Conservation (phyloP, 2,797 vertebrate species). For the Anabacerthia variegaticeps region DNA sequence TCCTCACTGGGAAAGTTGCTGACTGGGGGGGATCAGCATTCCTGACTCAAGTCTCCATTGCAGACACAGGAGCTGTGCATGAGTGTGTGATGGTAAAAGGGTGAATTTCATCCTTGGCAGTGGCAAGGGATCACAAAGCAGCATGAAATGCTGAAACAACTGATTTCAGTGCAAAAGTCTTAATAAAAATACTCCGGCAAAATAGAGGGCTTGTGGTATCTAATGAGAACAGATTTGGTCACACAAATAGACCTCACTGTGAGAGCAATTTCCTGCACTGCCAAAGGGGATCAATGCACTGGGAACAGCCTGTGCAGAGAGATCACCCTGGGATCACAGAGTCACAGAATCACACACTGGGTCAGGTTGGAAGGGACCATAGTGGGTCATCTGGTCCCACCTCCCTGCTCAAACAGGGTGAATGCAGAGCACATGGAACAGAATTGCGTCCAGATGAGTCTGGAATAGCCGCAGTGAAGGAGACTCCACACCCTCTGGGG, state of each 20-base stretch:
- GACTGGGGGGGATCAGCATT: not conserved
- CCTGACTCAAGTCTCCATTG: not conserved
- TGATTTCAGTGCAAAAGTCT: not conserved
- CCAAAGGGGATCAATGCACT: not conserved
- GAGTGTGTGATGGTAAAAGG: fast-evolving
- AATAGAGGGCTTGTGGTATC: not conserved
- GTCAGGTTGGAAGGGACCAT: not conserved
- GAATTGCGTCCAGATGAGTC: not conserved
- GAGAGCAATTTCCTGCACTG: not conserved
- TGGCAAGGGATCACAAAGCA: not conserved
- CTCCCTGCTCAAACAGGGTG: not conserved
- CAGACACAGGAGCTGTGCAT: fast-evolving
- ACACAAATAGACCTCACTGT: not conserved
- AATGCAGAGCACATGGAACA: not conserved
- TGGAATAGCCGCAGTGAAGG: not conserved
- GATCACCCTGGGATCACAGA: not conserved
- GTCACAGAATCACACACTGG: not conserved
- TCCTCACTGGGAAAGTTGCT: not conserved
- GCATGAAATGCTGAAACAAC: not conserved
- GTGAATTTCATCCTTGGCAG: not conserved
- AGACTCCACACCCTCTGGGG: not conserved
- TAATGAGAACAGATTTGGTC: not conserved
- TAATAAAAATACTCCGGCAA: not conserved
- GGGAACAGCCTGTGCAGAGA: not conserved
- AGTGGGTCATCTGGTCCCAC: not conserved